These are phyloP conservation scores for Parasteatoda lunata DNA, from an alignment of 2,888 invertebrate genomes.

Conservation along the genomic window DNA sequence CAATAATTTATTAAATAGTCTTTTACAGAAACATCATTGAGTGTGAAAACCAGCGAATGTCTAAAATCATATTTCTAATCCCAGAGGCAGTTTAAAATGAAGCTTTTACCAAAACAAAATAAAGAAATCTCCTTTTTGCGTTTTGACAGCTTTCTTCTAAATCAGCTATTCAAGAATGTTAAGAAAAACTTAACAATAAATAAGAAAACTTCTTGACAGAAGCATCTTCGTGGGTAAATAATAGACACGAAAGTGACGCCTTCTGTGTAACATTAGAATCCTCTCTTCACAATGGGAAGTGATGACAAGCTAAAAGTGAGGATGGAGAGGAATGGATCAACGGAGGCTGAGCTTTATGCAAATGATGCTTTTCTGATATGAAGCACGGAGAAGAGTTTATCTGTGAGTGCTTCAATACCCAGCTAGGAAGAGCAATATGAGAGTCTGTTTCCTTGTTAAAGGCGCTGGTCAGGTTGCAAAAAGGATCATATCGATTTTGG, in stretches of 20 bases:
- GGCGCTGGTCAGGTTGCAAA: conserved; percentile 18
- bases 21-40: too few species aligned
- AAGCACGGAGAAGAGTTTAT: conserved; percentile 7
- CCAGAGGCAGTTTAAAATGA: too few species aligned
- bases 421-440: not conserved
- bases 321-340: conserved; percentile 12
- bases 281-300: not conserved
- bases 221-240: not conserved
- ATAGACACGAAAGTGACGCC: conserved; percentile 3
- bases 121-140: too few species aligned
- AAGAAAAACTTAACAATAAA: not conserved
- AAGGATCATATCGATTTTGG: conserved; percentile 18
- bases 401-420: not conserved
- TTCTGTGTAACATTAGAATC: not conserved
- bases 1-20: too few species aligned
- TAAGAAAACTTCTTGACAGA: conserved; percentile 7
- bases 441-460: conserved; percentile 4
- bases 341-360: conserved; percentile 18
- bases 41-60: too few species aligned
- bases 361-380: conserved; percentile 20
- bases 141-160: too few species aligned
- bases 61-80: too few species aligned
- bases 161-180: too few species aligned
- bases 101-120: too few species aligned
- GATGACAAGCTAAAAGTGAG: not conserved